Base-by-base conservation (phyloP, 1,140 invertebrate species). In the Nomia melanderi region DNA sequence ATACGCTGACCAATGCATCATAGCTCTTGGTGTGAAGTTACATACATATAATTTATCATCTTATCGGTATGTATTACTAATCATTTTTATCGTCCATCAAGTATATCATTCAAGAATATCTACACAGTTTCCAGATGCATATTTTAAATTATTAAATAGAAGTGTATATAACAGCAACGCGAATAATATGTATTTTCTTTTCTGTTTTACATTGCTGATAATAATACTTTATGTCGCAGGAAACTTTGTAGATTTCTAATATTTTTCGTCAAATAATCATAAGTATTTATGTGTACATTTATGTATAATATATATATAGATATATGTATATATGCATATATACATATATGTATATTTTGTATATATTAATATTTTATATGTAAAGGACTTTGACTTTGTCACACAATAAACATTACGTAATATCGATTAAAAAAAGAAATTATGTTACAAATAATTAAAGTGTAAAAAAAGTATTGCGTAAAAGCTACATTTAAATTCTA, bases 1-100 rank as follows among this genome's bases (percentile, higher is more conserved):
- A 90, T 91, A 92, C 91, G 91, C 89, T 90, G 88, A 89, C 90
- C 90, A 91, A 91, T 87, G 88, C 87, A 85, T 88, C 86, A 79
- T 86, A 84, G 88, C 87, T 80, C 81, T 92, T 89, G 89, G 88
- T 88, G 85, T 89, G 54, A 85, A 83, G 71, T 83, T 88, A 64
- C 86, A 87, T 88, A 86, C 85, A 87, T 87, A 88, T 89, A 88
- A 88, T 90, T 88, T 88, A 84, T 91, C 87, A 75, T 86, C 78
- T 27, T 80, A 80, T 79, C 57, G 73, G 44, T 78, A 63, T 73
- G 50, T 86, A 88, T 79, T 85, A 86, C 82, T 83, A 80, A 84
- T 86, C 88, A 80, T 84, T 72, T 75, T 82, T 73, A 84, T 82
- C 82, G 44, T 88, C 84, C 87, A 81, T 87, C 76, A 79, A 77